Base-by-base conservation (phyloP, 2,797 vertebrate species). In the Leptoclinus maculatus region DNA sequence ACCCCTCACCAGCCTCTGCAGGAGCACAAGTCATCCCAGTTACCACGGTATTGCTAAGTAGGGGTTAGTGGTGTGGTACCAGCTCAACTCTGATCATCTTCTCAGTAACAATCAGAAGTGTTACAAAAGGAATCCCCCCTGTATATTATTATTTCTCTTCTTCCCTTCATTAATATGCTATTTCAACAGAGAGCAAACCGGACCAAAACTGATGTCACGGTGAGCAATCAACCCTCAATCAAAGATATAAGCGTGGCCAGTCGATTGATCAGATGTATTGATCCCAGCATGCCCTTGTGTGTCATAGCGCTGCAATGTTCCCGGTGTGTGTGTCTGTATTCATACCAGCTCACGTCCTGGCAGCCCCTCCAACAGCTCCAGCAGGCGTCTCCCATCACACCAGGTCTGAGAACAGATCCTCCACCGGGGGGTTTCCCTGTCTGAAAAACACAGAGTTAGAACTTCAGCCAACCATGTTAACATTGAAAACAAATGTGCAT, bases 331-430 rank as follows among this genome's bases (percentile, higher is more conserved):
- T 74, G 34, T 38, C 36, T 69, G 38, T 64, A 0, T 43, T 47
- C 65, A 0, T 94, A 99, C 98, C 95, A 98, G 90, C 93, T 97
- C 96, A 90, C 96, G 96, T 80, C 97, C 97, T 72, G 95, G 94
- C 89, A 99, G 95, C 88, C 95, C 95, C 95, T 99, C 97, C 87
- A 99, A 92, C 86, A 99, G 96, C 91, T 99, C 98, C 93, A 99
- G 93, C 91, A 99, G 96, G 83, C 96, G 96, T 87, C 96, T 95
- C 85, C 98, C 98, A 97, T 99, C 98, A 92, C 96, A 96, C n/a
- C 83, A 99, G 95, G 92, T 99, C 97, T 77, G 94, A 96, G 94
- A 99, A 99, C 87, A 99, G 96, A 90, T 99, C 96, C 82, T 98
- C 96, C 88, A 99, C n/a, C 96, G 32, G 94, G 93, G 57, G 94